Base-by-base conservation (phyloP, 2,797 vertebrate species). In the Aeoliscus strigatus region DNA sequence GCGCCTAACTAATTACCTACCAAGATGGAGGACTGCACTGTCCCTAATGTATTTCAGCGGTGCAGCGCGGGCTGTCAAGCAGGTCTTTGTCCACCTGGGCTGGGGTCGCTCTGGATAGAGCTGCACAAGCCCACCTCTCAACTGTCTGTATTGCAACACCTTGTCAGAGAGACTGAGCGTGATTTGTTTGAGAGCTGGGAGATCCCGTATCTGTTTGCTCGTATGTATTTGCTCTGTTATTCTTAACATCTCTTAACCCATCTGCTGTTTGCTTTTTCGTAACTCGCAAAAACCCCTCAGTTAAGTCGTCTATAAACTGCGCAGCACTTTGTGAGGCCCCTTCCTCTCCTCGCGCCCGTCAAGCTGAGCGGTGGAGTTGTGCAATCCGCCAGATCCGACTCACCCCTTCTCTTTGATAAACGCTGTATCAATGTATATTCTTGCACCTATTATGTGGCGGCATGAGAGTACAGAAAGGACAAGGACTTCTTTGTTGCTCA, bases 1-100 rank as follows among this genome's bases (percentile, higher is more conserved):
- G 75, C 58, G 39, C 77, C 71, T 1, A 1, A 33, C 33, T 64
- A 76, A 77, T 82, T 67, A 70, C 59, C 65, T 36, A 35, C 44
- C 17, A 14, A 40, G 55, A 70, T 45, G 48, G 28, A 40, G 48
- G 50, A 66, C 68, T 49, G 51, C 51, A 13, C 17, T 2, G n/a
- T 23, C 30, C 30, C 31, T 25, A n/a, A 6, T 27, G 21, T 34
- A 16, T n/a, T 49, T 45, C 14, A 43, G 12, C 6, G 15, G 32
- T 6, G 14, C 45, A 47, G 59, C 18, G 38, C 24, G n/a, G 41
- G 5, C 36, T 12, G 3, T 48, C 7, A 26, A 43, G 11, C 6
- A 16, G 11, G 14, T 37, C 14, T 23, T 33, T 52, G 48, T 35
- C 27, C 12, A 15, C 28, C 7, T 1, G 9, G 14, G 37, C 8